Percentiles rank a stretch among this genome's conserved stretches.
Evolutionary conservation across 2,113 vertebrate genomes (phyloP).

Genomic region (Rhinichthys klamathensis): DNA sequence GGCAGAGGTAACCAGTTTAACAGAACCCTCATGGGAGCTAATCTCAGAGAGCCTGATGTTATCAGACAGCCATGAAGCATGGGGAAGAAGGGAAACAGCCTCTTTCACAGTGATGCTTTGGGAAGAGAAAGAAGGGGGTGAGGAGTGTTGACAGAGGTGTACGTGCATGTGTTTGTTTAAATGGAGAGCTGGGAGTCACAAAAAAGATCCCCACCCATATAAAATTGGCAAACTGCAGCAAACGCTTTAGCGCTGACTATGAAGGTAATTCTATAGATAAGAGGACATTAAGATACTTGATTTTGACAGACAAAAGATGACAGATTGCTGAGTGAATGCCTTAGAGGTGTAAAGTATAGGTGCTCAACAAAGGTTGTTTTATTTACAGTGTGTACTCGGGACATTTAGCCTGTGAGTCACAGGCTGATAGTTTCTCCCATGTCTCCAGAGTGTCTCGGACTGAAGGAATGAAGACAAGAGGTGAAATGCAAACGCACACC

Average conservation of each 20-base stretch:
- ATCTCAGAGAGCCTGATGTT: slow-evolving; percentile 71
- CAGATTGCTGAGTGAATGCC: slow-evolving; percentile 49
- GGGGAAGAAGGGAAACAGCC: slow-evolving; percentile 64
- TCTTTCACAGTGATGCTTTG: slow-evolving; percentile 40
- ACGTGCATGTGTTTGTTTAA: background rate
- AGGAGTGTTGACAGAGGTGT: slow-evolving; percentile 14
- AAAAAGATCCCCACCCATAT: background rate
- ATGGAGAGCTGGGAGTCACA: slow-evolving; percentile 2
- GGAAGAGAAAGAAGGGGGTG: background rate
- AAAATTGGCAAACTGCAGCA: slow-evolving; percentile 33
- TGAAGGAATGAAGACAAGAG: background rate
- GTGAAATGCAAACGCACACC: slow-evolving; percentile 28
- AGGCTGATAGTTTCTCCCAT: slow-evolving; percentile 39
- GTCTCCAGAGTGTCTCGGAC: background rate
- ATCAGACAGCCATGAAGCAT: slow-evolving; percentile 67
- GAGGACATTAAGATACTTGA: slow-evolving; percentile 42
- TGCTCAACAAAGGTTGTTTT: slow-evolving; percentile 41
- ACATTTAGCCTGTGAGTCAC: slow-evolving; percentile 64
- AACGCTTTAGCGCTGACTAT: background rate
- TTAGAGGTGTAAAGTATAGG: slow-evolving; percentile 56
- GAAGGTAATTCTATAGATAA: slow-evolving; percentile 50
- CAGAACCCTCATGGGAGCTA: slow-evolving; percentile 68
- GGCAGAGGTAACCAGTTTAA: slow-evolving; percentile 65
- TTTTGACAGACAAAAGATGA: slow-evolving; percentile 43
- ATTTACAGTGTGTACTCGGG: slow-evolving; percentile 44